phyloP scores from a whole-genome alignment of 2,113 vertebrate species.

The Tylochromis polylepis region DNA sequence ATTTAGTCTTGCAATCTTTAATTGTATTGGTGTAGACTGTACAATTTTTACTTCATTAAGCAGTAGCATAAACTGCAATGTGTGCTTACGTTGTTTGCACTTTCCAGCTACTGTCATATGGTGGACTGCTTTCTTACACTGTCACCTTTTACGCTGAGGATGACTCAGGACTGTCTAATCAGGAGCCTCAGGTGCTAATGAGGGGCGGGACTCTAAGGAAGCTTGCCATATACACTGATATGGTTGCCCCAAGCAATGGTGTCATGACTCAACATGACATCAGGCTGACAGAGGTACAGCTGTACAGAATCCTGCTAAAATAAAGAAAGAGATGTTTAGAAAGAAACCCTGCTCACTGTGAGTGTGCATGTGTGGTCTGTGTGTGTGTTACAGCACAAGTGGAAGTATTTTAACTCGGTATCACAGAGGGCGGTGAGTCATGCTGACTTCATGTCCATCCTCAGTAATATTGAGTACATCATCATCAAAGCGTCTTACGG shows the following conservation, averaged over 20 bases:
- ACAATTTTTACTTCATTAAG: not conserved
- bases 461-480: slow-evolving; percentile 84
- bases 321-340: not conserved
- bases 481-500: slow-evolving; percentile 91
- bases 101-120: slow-evolving; percentile 83
- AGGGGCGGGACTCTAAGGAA: slow-evolving; percentile 82
- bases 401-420: slow-evolving; percentile 93
- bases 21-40: not conserved
- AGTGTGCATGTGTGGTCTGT: not conserved
- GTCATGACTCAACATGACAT: slow-evolving; percentile 71
- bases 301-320: not conserved
- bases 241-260: slow-evolving; percentile 76
- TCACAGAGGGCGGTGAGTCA: slow-evolving; percentile 81
- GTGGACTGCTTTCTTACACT: slow-evolving; percentile 81
- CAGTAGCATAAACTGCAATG: not conserved
- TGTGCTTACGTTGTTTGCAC: not conserved
- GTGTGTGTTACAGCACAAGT: slow-evolving; percentile 75
- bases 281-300: slow-evolving; percentile 84
- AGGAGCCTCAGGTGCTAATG: slow-evolving; percentile 91
- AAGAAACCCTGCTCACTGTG: not conserved
- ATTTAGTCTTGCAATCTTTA: not conserved
- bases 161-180: slow-evolving; percentile 78
- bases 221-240: slow-evolving; percentile 80
- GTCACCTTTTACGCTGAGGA: slow-evolving; percentile 81
- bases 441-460: slow-evolving; percentile 86